Conservation (phyloP, 2,888 invertebrate genomes). For the Poecilus cupreus region DNA sequence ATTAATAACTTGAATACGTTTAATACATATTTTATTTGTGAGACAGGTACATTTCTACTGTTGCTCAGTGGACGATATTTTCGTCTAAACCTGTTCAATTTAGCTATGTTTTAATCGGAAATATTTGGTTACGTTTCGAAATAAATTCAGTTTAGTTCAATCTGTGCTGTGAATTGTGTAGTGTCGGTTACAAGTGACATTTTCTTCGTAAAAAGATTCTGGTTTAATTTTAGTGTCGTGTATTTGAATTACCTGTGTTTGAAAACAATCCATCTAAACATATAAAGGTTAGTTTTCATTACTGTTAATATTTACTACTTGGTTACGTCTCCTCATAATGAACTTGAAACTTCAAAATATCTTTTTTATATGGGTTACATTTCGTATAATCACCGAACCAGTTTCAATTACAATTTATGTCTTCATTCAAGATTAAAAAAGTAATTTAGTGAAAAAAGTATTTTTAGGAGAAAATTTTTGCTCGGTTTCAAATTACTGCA, state of each 20-base stretch:
- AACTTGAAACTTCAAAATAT: not conserved
- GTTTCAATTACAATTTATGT: conserved; percentile 32
- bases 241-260: not conserved
- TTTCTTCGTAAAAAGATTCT: not conserved
- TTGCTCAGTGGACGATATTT: too few species aligned
- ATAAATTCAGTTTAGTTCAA: not conserved
- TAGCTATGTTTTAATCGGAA: too few species aligned
- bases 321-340: too few species aligned
- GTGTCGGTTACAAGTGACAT: not conserved
- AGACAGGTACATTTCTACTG: too few species aligned
- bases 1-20: too few species aligned
- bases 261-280: not conserved
- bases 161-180: not conserved
- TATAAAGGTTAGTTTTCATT: not conserved
- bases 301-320: too few species aligned
- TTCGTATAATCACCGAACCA: conserved; percentile 12
- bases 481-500: conserved; percentile 28
- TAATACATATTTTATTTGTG: too few species aligned
- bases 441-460: conserved; percentile 34
- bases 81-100: too few species aligned
- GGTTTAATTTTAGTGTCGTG: not conserved
- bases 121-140: too few species aligned
- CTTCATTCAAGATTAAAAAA: conserved; percentile 27
- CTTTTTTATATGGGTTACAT: conserved; percentile 25
- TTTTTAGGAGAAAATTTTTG: conserved; percentile 32